phyloP scores from a whole-genome alignment of 1,140 invertebrate genomes.

The Proctacanthus coquilletti region DNA sequence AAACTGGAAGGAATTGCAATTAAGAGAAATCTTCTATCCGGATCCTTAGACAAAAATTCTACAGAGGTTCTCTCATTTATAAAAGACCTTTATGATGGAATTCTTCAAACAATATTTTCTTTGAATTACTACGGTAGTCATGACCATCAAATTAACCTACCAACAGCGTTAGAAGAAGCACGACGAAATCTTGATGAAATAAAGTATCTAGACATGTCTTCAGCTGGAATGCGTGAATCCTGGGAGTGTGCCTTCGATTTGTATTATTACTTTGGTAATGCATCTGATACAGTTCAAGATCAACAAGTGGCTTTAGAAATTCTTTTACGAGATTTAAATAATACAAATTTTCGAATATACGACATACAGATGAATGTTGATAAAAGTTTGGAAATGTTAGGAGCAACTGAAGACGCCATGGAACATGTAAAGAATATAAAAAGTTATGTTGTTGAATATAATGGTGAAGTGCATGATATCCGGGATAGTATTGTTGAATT shows the following conservation, averaged over 20 bases:
- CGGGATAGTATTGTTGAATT: conserved; percentile 10
- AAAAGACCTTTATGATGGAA: conserved; percentile 9
- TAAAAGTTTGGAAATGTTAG: conserved; percentile 30
- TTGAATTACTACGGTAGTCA: conserved; percentile 19
- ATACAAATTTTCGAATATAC: conserved; percentile 19
- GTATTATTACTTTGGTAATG: conserved; percentile 21
- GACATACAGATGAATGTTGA: conserved; percentile 22
- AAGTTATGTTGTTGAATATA: conserved; percentile 15
- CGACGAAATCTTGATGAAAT: conserved; percentile 21
- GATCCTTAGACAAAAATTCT: too few relatives aligned
- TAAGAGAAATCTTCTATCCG: conserved; percentile 15
- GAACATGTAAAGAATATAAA: conserved; percentile 28
- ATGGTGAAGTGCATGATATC: conserved; percentile 14
- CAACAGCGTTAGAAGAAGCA: conserved; percentile 22
- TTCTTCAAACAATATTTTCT: conserved; percentile 14
- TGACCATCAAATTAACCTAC: conserved; percentile 21
- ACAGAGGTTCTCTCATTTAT: too few relatives aligned
- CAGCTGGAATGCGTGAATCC: conserved; percentile 15
- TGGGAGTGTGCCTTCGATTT: conserved; percentile 20
- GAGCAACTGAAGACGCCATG: conserved; percentile 28
- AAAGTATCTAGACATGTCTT: conserved; percentile 14
- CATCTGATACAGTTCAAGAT: conserved; percentile 23
- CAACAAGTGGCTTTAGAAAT: conserved; percentile 23
- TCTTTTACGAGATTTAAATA: conserved; percentile 22
- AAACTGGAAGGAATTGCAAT: conserved; percentile 15